Evolutionary conservation across 2,888 invertebrate genomes (phyloP).

Genomic region (Hemaris fuciformis): DNA sequence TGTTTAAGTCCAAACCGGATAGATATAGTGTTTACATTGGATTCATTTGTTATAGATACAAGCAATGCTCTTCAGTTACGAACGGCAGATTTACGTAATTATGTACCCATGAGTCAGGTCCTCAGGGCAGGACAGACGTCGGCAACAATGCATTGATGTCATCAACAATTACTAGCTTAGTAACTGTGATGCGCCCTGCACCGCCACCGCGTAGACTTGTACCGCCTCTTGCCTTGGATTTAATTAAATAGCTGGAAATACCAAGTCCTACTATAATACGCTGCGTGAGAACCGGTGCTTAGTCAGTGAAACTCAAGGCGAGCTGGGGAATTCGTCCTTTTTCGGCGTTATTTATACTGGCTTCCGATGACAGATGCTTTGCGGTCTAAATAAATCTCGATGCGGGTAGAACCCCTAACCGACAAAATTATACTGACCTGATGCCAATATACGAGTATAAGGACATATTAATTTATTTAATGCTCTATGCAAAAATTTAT

Average conservation of each 20-base stretch:
- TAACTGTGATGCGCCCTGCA: neutral
- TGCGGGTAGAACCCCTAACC: no score
- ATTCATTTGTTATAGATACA: no score
- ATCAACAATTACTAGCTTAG: neutral
- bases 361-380: no score
- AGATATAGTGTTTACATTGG: no score
- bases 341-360: no score
- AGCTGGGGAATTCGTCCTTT: no score
- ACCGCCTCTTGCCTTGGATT: neutral
- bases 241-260: neutral
- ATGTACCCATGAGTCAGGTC: neutral
- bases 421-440: no score
- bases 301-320: neutral
- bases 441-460: no score
- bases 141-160: slow-evolving; percentile 5
- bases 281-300: neutral
- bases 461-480: no score
- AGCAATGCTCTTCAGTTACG: neutral
- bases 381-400: no score
- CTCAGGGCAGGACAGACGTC: neutral
- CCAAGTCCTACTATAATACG: neutral
- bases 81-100: neutral
- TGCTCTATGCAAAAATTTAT: no score
- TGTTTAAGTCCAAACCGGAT: no score
- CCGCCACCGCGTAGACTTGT: neutral